Evolutionary conservation across 2,888 invertebrate species (phyloP).

Genomic region (Flabesymbios commensalis): DNA sequence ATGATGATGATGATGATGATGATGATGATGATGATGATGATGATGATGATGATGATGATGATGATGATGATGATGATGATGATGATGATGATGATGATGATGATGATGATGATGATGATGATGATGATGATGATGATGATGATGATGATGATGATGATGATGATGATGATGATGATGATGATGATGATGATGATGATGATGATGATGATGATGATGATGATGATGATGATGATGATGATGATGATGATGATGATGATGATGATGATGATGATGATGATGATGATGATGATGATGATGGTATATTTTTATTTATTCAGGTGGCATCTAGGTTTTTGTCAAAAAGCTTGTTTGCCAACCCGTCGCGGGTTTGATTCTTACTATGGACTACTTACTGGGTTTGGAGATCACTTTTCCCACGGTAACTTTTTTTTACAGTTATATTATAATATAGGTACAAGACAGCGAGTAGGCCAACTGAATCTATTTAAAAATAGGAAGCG

Average conservation of each 20-base stretch:
- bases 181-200: not conserved
- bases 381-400: too few relatives aligned
- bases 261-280: constrained; percentile 3
- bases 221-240: constrained; percentile 5
- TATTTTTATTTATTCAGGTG: not conserved
- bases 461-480: too few relatives aligned
- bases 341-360: too few relatives aligned
- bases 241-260: not conserved
- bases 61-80: not conserved
- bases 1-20: not conserved
- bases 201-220: constrained; percentile 4
- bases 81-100: not conserved
- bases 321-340: too few relatives aligned
- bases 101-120: not conserved
- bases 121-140: not conserved
- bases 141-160: constrained; percentile 1
- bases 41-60: not conserved
- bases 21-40: not conserved
- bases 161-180: not conserved
- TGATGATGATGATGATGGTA: constrained; percentile 1
- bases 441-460: too few relatives aligned
- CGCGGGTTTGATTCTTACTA: too few relatives aligned
- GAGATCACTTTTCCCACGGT: too few relatives aligned
- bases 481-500: too few relatives aligned
- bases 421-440: too few relatives aligned